Conservation (phyloP, 2,113 vertebrate species). For the Engraulis encrasicolus region DNA sequence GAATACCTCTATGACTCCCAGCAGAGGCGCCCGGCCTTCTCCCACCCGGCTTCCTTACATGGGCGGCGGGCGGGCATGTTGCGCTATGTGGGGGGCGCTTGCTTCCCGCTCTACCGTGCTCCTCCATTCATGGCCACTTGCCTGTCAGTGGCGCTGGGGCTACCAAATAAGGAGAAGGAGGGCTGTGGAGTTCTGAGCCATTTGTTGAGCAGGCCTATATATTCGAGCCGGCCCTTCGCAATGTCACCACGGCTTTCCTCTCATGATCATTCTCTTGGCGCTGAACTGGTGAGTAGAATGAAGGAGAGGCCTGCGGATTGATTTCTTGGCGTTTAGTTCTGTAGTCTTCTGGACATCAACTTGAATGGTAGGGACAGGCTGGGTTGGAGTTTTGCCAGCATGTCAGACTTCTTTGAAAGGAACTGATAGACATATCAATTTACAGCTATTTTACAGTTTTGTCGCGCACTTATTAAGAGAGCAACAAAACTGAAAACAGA, state of each 20-base stretch:
- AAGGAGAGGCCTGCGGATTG: conserved; percentile 6
- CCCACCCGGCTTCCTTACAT: conserved; percentile 76
- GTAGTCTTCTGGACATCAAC: neutral
- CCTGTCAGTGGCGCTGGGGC: conserved; percentile 66
- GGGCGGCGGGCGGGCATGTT: conserved; percentile 67
- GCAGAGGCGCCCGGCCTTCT: conserved; percentile 1
- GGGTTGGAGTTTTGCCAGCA: neutral
- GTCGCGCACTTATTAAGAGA: no score
- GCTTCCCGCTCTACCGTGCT: conserved; percentile 58
- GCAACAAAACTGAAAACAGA: no score
- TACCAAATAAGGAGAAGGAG: conserved; percentile 85
- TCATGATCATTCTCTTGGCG: conserved; percentile 50
- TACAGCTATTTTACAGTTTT: no score
- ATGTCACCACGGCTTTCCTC: conserved; percentile 55
- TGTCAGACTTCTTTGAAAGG: no score
- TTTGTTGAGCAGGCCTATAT: conserved; percentile 66
- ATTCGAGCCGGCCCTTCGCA: conserved; percentile 41
- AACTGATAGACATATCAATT: no score
- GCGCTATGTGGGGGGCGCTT: conserved; percentile 32
- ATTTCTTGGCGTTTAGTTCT: neutral
- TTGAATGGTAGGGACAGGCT: neutral
- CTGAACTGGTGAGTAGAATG: conserved; percentile 67
- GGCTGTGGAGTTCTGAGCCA: conserved; percentile 40
- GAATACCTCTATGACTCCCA: conserved; percentile 28
- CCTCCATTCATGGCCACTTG: conserved; percentile 84